Conservation (phyloP, 1,140 invertebrate species). For the Adelges cooleyi region DNA sequence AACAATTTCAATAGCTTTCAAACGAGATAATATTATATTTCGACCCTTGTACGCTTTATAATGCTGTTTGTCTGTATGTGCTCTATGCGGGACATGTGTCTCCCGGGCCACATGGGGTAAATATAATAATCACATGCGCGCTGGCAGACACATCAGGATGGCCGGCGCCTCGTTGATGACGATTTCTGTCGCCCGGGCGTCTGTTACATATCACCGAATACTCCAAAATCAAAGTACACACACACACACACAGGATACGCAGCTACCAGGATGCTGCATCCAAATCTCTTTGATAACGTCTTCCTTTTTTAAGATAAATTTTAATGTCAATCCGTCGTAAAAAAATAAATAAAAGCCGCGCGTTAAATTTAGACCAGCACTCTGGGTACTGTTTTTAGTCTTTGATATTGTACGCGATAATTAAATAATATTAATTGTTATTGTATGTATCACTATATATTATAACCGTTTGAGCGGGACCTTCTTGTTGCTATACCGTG, state of each 20-base stretch:
- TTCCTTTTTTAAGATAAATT: not conserved
- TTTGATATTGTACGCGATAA: too few relatives aligned
- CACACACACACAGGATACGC: not conserved
- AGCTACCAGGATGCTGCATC: too few relatives aligned
- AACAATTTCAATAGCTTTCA: slow-evolving; percentile 24
- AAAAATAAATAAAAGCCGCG: not conserved
- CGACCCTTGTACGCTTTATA: not conserved
- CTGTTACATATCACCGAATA: slow-evolving; percentile 14
- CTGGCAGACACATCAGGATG: not conserved
- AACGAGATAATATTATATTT: slow-evolving; percentile 14
- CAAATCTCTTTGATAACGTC: too few relatives aligned
- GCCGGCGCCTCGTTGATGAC: slow-evolving; percentile 10
- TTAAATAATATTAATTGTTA: too few relatives aligned
- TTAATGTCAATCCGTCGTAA: not conserved
- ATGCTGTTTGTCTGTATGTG: not conserved
- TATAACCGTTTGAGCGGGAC: too few relatives aligned
- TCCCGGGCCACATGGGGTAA: slow-evolving; percentile 26
- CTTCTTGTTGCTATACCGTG: too few relatives aligned
- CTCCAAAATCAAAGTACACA: too few relatives aligned
- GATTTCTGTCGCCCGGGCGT: slow-evolving; percentile 6
- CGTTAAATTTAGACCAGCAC: not conserved
- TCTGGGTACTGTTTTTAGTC: too few relatives aligned
- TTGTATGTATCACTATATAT: too few relatives aligned
- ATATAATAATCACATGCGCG: slow-evolving; percentile 3
- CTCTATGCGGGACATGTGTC: slow-evolving; percentile 26